Evolutionary conservation across 1,140 invertebrate species (phyloP), one percentile per base, ranked within the genome.

Genomic region (Ceratina japonica): DNA sequence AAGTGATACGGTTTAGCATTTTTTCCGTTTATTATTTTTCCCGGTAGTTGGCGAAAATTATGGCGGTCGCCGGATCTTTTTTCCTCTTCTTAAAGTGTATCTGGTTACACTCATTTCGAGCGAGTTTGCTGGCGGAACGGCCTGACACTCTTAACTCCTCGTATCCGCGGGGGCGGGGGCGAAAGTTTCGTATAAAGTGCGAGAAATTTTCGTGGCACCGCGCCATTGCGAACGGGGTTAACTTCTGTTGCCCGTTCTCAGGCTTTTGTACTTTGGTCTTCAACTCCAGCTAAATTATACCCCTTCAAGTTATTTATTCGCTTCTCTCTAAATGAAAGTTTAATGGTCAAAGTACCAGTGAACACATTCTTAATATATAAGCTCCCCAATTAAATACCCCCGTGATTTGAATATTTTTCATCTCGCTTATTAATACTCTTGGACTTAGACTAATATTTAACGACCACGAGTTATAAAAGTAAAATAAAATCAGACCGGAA

Each of bases 1-100:
- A 74, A 79, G 77, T 66, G 77, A 66, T 74, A 74, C 71, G 70
- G 71, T 79, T 79, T 65, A 61, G 22, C 61, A 79, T 65, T 49
- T 54, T 66, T 18, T 5, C 20, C 22, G 8, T 8, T 22, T 51
- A 10, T 61, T 20, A n/a, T 37, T 52, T 63, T 3, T 20, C 4
- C 4, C 3, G 52, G 0, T 10, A 16, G 59, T 18, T 37, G 8
- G 13, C 71, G 54, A 52, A 24, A 79, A 73, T 79, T 79, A 74
- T 73, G 77, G 74, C 62, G 24, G n/a, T 37, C 16, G 51, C 71
- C 66, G 65, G 22, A 63, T 37, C 5, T 37, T 18, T 58, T 31
- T 16, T 31, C 61, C 27, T 24, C 15, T 44, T 7, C 44, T 15
- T 20, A 44, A 44, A 62, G 49, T 18, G 16, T 22, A 37, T 54